Evolutionary conservation across 2,797 vertebrate genomes (phyloP).

Genomic region (Micropoecilia bifurca): DNA sequence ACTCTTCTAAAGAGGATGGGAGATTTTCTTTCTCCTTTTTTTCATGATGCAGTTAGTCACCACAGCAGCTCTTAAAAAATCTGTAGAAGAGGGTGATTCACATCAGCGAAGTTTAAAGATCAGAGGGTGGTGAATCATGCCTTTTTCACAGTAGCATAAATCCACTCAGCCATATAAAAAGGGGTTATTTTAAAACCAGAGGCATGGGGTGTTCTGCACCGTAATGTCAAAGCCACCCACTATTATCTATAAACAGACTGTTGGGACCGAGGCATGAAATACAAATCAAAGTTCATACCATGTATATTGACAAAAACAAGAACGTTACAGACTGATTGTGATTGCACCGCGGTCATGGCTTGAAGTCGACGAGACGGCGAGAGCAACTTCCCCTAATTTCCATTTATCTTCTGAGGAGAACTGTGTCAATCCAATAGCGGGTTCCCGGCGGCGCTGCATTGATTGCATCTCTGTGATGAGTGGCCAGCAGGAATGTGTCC

Average conservation of each 20-base stretch:
- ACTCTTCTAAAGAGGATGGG: constrained; percentile 45
- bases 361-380: constrained; percentile 28
- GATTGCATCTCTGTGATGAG: constrained; percentile 75
- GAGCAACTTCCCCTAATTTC: constrained; percentile 61
- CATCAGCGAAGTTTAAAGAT: constrained; percentile 68
- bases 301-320: constrained; percentile 71
- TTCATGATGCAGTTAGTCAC: constrained; percentile 53
- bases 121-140: constrained; percentile 68
- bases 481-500: constrained; percentile 59
- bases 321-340: constrained; percentile 48
- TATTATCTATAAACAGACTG: constrained; percentile 68
- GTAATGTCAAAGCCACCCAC: constrained; percentile 69
- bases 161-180: constrained; percentile 67
- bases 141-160: constrained; percentile 61
- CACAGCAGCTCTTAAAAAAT: constrained; percentile 62
- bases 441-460: constrained; percentile 64
- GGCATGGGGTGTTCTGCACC: constrained; percentile 59
- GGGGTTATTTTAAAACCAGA: constrained; percentile 60
- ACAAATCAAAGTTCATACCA: constrained; percentile 67
- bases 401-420: constrained; percentile 69
- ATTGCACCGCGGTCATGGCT: constrained; percentile 47
- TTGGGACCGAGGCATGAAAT: constrained; percentile 68
- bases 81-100: constrained; percentile 67
- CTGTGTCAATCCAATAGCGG: constrained; percentile 77
- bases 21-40: constrained; percentile 26